These are phyloP conservation scores for Agelastica alni DNA, from an alignment of 2,888 invertebrate species.

Conservation along the genomic window DNA sequence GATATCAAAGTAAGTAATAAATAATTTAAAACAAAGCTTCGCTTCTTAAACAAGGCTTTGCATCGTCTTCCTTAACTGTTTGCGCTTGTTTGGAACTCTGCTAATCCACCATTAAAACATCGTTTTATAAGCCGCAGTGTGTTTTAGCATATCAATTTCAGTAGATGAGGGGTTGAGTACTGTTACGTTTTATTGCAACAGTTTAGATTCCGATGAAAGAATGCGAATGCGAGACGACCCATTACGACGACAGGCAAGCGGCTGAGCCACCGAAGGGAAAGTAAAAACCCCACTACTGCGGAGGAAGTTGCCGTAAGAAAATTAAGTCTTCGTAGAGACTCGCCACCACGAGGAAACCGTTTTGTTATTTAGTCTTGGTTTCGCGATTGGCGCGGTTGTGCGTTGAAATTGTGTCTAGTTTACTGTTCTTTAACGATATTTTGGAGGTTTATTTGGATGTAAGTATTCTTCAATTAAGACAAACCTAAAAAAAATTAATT, in stretches of 20 bases:
- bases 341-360: constrained; percentile 31
- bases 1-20: no score
- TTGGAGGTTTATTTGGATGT: constrained; percentile 35
- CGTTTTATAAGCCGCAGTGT: no score
- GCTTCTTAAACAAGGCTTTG: no score
- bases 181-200: constrained; percentile 2
- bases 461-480: constrained; percentile 33
- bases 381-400: constrained; percentile 30
- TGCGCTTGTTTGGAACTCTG: no score
- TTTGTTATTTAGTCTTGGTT: constrained; percentile 28
- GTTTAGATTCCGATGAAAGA: not conserved
- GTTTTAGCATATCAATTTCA: no score
- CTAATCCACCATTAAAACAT: no score
- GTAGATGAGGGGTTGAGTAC: not conserved
- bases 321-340: constrained; percentile 33
- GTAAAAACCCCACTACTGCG: constrained; percentile 33
- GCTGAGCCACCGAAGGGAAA: constrained; percentile 34
- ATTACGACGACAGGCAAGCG: not conserved
- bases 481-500: no score
- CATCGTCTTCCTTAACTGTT: no score
- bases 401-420: constrained; percentile 26
- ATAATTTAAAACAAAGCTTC: no score
- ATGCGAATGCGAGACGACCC: not conserved
- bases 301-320: constrained; percentile 34
- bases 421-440: constrained; percentile 11